Evolutionary conservation across 2,797 vertebrate genomes (phyloP).

Genomic region (Gallinago stenura): DNA sequence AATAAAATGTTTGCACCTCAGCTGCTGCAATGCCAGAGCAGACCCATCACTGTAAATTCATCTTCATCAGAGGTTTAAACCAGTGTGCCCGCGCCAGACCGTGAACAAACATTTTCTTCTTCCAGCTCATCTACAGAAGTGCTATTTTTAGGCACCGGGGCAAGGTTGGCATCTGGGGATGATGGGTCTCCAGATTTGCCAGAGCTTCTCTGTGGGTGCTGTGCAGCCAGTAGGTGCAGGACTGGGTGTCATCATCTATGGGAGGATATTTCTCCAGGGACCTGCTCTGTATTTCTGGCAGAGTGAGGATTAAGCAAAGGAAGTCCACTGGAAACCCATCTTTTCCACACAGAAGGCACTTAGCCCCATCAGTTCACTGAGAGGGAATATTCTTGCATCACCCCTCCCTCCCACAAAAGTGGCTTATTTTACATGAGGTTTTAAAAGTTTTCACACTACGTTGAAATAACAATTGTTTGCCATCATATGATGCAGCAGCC

Average conservation of each 20-base stretch:
- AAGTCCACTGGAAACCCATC: not conserved
- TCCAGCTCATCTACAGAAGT: not conserved
- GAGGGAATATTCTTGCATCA: not conserved
- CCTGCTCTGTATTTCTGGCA: not conserved
- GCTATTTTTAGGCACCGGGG: not conserved
- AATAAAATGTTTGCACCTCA: conserved; percentile 31
- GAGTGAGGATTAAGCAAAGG: not conserved
- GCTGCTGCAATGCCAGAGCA: not conserved
- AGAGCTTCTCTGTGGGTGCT: not conserved
- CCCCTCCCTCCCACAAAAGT: not conserved
- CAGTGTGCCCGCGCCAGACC: accelerated
- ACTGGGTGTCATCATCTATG: not conserved
- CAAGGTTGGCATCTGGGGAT: not conserved
- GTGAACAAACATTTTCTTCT: not conserved
- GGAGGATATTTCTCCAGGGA: not conserved
- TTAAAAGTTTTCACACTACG: not conserved
- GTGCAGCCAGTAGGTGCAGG: not conserved
- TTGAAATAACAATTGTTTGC: conserved; percentile 22
- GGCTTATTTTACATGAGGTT: not conserved
- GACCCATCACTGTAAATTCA: not conserved
- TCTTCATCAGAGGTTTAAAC: not conserved
- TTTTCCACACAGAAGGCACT: not conserved
- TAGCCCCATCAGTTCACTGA: not conserved
- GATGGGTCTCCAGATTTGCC: not conserved
- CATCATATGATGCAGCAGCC: not conserved